A percentile compares a stretch with the other conserved stretches of the same genome.
Conservation (phyloP, 2,888 invertebrate genomes). For the Lordiphosa andalusiaca region DNA sequence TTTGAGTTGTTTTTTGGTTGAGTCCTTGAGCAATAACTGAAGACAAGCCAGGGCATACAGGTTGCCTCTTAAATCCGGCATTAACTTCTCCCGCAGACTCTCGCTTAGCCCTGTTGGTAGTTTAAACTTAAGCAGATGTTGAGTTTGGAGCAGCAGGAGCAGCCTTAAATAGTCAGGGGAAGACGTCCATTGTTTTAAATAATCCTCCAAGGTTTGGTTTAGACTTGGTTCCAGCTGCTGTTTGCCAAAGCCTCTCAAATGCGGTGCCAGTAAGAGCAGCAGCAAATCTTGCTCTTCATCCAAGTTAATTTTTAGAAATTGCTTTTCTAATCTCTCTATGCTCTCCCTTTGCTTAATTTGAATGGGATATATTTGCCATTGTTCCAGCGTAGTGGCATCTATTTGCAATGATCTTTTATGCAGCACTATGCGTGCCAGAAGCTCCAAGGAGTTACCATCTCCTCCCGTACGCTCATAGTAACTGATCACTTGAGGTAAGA, state of each 20-base stretch:
- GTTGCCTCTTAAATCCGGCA: slow-evolving; percentile 55
- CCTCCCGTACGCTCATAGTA: slow-evolving; percentile 82
- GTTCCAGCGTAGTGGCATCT: slow-evolving; percentile 82
- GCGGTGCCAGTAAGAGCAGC: slow-evolving; percentile 69
- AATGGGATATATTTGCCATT: slow-evolving; percentile 86
- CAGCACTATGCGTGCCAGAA: slow-evolving; percentile 85
- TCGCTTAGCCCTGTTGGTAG: slow-evolving; percentile 24
- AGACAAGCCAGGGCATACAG: slow-evolving; percentile 71
- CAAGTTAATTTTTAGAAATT: slow-evolving; percentile 41
- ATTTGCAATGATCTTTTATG: slow-evolving; percentile 85
- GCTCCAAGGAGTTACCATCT: slow-evolving; percentile 82
- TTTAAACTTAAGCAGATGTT: slow-evolving; percentile 42
- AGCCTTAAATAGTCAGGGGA: slow-evolving; percentile 22
- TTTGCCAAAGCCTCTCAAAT: slow-evolving; percentile 64
- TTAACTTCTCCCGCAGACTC: slow-evolving; percentile 33
- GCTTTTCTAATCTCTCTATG: slow-evolving; percentile 49
- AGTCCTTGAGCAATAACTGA: slow-evolving; percentile 80
- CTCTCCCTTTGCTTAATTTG: slow-evolving; percentile 81
- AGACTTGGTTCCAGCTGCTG: slow-evolving; percentile 35
- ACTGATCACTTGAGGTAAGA: slow-evolving; percentile 85
- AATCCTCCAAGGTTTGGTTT: slow-evolving; percentile 20
- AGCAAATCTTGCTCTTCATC: slow-evolving; percentile 78
- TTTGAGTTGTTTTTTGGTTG: slow-evolving; percentile 64
- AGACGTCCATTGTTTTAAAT: neutral
- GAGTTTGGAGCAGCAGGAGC: slow-evolving; percentile 51